Conservation (phyloP, 1,140 invertebrate species). For the Thaumatotibia leucotreta region DNA sequence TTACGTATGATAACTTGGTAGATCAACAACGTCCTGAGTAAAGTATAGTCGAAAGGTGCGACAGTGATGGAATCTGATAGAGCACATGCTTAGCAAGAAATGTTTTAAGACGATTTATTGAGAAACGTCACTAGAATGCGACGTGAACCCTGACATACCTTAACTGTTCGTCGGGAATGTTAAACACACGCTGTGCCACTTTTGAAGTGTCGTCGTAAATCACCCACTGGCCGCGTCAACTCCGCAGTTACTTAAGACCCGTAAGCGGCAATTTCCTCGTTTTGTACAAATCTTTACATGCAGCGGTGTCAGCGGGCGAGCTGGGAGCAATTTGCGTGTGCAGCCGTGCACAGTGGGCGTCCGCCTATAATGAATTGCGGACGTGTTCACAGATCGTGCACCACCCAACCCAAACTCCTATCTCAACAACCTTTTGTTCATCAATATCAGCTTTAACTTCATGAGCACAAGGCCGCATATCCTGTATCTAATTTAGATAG, state of each 20-base stretch:
- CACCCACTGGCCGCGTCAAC: conserved; percentile 25
- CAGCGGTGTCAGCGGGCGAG: conserved; percentile 49
- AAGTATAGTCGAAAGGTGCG: not conserved
- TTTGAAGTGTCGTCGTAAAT: conserved; percentile 26
- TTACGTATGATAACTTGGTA: too few relatives aligned
- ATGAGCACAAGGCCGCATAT: not conserved
- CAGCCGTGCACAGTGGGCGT: conserved; percentile 53
- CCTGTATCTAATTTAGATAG: not conserved
- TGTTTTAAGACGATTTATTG: not conserved
- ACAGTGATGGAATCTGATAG: not conserved
- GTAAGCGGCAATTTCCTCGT: conserved; percentile 37
- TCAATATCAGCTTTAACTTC: not conserved
- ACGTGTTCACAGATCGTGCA: conserved; percentile 30
- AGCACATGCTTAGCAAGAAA: not conserved
- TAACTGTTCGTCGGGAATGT: not conserved
- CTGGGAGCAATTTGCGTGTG: conserved; percentile 57
- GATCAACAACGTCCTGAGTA: not conserved
- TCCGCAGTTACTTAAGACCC: conserved; percentile 33
- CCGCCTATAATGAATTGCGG: conserved; percentile 47
- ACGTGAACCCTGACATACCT: not conserved
- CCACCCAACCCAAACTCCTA: not conserved
- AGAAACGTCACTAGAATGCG: not conserved
- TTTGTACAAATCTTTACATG: conserved; percentile 42
- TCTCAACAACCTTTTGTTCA: not conserved
- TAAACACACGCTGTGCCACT: conserved; percentile 3